These are phyloP conservation scores for Notodonta dromedarius DNA, from an alignment of 2,888 invertebrate genomes.

Conservation along the genomic window DNA sequence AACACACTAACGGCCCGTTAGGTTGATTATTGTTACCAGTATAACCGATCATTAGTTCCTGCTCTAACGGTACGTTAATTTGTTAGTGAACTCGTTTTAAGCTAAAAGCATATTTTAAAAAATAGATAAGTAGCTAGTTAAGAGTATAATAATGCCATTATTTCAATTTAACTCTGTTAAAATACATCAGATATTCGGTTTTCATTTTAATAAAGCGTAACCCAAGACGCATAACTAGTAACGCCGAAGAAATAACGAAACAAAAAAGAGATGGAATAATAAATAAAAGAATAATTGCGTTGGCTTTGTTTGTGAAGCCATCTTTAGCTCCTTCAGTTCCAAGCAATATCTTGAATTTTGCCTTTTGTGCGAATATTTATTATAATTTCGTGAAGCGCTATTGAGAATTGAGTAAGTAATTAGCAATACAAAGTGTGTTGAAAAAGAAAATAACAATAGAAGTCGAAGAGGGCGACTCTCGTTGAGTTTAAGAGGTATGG, in stretches of 20 bases:
- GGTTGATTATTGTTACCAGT: too few species aligned
- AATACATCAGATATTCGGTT: constrained; percentile 33
- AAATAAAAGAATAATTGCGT: constrained; percentile 61
- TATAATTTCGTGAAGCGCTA: constrained; percentile 7
- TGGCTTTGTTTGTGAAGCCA: constrained; percentile 49
- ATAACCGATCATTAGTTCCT: too few species aligned
- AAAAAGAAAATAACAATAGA: neutral
- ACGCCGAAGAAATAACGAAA: constrained; percentile 51
- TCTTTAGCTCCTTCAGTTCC: constrained; percentile 40
- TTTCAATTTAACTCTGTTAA: constrained; percentile 25
- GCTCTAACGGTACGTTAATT: too few species aligned
- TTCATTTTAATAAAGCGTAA: constrained; percentile 55
- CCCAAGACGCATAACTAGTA: constrained; percentile 34
- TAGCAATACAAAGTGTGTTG: neutral
- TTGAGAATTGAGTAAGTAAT: constrained; percentile 4
- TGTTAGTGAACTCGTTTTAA: too few species aligned
- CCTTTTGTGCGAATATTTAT: constrained; percentile 25
- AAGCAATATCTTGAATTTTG: constrained; percentile 26
- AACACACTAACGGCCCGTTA: too few species aligned
- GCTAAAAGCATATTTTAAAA: too few species aligned
- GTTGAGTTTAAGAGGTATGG: neutral
- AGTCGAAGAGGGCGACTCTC: neutral
- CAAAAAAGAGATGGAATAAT: constrained; percentile 53
- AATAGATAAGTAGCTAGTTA: too few species aligned
- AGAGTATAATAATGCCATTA: neutral